Base-by-base conservation (phyloP, 2,797 vertebrate species). In the Cossypha dichroa region DNA sequence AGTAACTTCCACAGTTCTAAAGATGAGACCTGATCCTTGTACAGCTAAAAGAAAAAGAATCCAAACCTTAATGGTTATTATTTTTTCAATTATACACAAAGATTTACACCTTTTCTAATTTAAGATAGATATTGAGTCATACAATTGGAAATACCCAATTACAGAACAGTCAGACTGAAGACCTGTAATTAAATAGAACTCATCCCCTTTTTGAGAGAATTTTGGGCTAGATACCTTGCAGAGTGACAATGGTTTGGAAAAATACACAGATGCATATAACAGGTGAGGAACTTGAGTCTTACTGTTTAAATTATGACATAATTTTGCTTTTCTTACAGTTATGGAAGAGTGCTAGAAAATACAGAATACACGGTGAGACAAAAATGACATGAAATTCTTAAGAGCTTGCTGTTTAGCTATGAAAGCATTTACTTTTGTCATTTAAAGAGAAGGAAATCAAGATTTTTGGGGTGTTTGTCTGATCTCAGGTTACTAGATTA, bases 1-100 rank as follows among this genome's bases (percentile, higher is more conserved):
- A 11, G 99, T 99, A 95, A 99, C 99, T 93, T 99, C 99, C 67
- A 99, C 98, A 3, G 99, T 99, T 98, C 99, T 99, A 89, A 99
- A 99, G 97, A 99, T 98, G 95, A 99, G 98, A 93, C 98, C 99
- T 21, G 99, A 98, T 92, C 99, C 99, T 98, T 99, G 99, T 21
- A 99, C 98, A 51, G 99, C 99, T 99, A 60, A 64, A 96, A 84
- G 33, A 89, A 60, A 68, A 51, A 49, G 1, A 60, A 25, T 12
- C 5, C 10, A 41, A 68, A 70, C 17, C 7, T 40, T 40, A 54
- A 55, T 41, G 54, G 46, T 8, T 81, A 36, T 40, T 87, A 11
- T 85, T 94, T 74, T 84, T 72, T 15, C 52, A 75, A 68, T 83
- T 59, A 69, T 15, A 73, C 3, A 56, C 6, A 68, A 6, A 84